Conservation (phyloP, 35 echinoderm and acorn worm genomes). For the Hemicentrotus pulcherrimus region DNA sequence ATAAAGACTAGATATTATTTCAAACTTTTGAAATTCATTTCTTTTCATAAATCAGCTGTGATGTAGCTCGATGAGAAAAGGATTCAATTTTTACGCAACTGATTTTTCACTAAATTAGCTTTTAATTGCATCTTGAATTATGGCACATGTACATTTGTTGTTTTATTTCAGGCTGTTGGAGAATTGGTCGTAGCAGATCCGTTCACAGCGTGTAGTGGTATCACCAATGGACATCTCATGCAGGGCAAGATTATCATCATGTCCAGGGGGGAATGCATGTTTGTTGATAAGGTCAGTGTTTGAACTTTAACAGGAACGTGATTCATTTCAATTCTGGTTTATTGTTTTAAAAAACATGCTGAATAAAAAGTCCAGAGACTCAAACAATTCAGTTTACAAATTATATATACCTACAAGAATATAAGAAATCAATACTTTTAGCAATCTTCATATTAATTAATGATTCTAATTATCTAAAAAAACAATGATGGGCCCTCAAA, state of each 20-base stretch:
- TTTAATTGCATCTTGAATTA: neutral
- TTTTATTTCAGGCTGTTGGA: conserved; percentile 63
- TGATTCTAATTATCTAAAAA: too few relatives aligned
- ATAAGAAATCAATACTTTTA: too few relatives aligned
- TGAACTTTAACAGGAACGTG: too few relatives aligned
- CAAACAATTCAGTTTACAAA: too few relatives aligned
- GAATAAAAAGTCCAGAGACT: neutral
- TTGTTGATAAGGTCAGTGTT: conserved; percentile 87
- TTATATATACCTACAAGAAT: too few relatives aligned
- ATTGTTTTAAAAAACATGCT: neutral
- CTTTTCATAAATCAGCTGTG: too few relatives aligned
- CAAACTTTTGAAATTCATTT: too few relatives aligned
- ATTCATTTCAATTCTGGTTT: too few relatives aligned
- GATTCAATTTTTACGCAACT: too few relatives aligned
- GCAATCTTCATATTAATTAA: too few relatives aligned
- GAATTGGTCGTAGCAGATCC: conserved; percentile 74
- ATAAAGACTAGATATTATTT: too few relatives aligned
- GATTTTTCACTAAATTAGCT: neutral
- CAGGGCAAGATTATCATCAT: conserved; percentile 72
- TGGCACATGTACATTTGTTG: neutral
- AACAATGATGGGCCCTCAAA: neutral
- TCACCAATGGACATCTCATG: conserved; percentile 56
- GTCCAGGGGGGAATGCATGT: conserved; percentile 87
- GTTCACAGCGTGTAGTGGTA: conserved; percentile 64
- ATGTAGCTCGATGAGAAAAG: too few relatives aligned